Evolutionary conservation across 2,888 invertebrate species (phyloP), one percentile per base, ranked within the genome.

Genomic region (Ochropleura leucogaster): DNA sequence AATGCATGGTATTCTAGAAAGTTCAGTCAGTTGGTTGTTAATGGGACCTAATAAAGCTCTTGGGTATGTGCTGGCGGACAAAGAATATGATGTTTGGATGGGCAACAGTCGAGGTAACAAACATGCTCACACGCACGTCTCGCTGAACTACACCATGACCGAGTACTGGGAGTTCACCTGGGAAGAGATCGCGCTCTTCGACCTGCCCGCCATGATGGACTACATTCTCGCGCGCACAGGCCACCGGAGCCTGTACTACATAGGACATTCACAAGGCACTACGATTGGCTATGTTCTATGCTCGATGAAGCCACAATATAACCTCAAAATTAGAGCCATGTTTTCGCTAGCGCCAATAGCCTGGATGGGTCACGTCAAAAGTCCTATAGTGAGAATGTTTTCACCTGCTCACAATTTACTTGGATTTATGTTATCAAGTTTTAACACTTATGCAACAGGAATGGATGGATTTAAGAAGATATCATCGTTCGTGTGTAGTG

Each of bases 51-150:
- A 97, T 68, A 97, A 97, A 82, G 97, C 96, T 86, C 80, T 96
- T 73, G 98, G 94, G 85, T 98, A 97, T 93, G 96, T 97, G 88
- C 96, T 98, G 72, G 96, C 97, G 0, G 97, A 98, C 79, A 89
- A 93, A 64, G 98, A 98, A 6, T 98, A 97, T 87, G 98, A 98
- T 85, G 97, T 98, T 0, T 99, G 99, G 99, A 90, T 99, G 90
- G 98, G 98, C 1, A 99, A 99, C 92, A 97, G 97, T 2, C 96
- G 99, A 87, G 99, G 99, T 0, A 98, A 98, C 92, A 97, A 97
- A 88, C 89, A 95, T 7, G 86, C 78, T 3, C 76, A 92, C 4
- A 82, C 68, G 4, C 79, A 97, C 88, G 89, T 94, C 1, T 83
- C 68, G 4, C 70, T 93, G 1, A 83, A 79, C 7, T 60, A 87